These are phyloP conservation scores for Adela reaumurella DNA, from an alignment of 2,888 invertebrate species.

Conservation along the genomic window DNA sequence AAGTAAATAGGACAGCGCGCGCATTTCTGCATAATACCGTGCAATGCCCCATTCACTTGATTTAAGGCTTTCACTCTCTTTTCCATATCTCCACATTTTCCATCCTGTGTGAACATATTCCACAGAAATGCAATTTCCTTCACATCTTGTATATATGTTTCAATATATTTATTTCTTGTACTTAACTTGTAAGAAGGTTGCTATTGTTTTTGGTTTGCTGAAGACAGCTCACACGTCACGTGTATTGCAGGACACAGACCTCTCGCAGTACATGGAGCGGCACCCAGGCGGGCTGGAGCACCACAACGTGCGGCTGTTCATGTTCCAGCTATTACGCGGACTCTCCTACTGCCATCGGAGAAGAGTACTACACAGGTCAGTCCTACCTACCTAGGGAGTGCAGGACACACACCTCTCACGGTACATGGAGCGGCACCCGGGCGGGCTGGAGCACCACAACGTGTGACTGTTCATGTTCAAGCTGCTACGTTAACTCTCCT, in stretches of 20 bases:
- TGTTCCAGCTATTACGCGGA: slow-evolving; percentile 95
- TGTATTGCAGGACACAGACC: slow-evolving; percentile 82
- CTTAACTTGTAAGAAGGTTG: not conserved
- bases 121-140: too few relatives aligned
- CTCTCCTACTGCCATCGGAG: slow-evolving; percentile 95
- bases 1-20: too few relatives aligned
- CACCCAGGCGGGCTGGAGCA: slow-evolving; percentile 92
- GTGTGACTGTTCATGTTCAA: slow-evolving; percentile 96
- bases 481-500: slow-evolving; percentile 74
- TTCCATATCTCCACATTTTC: too few relatives aligned
- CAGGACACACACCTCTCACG: slow-evolving; percentile 98
- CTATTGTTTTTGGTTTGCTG: slow-evolving; percentile 8
- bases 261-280: slow-evolving; percentile 97
- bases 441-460: slow-evolving; percentile 91
- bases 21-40: too few relatives aligned
- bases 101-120: too few relatives aligned
- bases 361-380: slow-evolving; percentile 80
- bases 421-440: slow-evolving; percentile 95
- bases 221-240: slow-evolving; percentile 6
- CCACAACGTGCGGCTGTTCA: slow-evolving; percentile 90
- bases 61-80: too few relatives aligned
- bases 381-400: too few relatives aligned
- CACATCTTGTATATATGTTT: not conserved
- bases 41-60: too few relatives aligned
- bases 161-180: slow-evolving; percentile 1